phyloP scores from a whole-genome alignment of 2,888 invertebrate species.

The Lycia hirtaria region DNA sequence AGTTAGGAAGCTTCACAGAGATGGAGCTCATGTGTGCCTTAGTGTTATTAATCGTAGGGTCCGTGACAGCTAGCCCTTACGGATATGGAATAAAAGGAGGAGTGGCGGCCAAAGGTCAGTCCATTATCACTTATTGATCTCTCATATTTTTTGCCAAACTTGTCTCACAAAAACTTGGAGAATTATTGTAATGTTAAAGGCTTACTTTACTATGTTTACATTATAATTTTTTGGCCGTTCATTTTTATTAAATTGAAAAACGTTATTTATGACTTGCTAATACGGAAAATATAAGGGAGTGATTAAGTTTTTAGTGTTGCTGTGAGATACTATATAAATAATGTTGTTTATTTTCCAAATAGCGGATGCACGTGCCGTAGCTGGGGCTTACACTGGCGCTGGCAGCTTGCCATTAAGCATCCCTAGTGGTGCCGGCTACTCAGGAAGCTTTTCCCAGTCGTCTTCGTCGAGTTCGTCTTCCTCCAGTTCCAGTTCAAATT shows the following conservation, averaged over 20 bases:
- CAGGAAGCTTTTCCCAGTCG: conserved; percentile 77
- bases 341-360: conserved; percentile 25
- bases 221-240: not conserved
- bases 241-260: not conserved
- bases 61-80: conserved; percentile 66
- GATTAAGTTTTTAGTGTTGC: too few species aligned
- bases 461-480: conserved; percentile 74
- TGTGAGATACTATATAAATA: not conserved
- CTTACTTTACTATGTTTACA: conserved; percentile 3
- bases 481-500: conserved; percentile 73
- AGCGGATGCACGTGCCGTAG: conserved; percentile 65
- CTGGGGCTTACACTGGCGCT: conserved; percentile 58
- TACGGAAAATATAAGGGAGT: not conserved
- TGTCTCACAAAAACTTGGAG: not conserved
- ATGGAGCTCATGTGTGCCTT: conserved; percentile 75
- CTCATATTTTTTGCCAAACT: not conserved
- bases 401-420: conserved; percentile 56
- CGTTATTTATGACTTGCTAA: not conserved
- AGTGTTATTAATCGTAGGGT: conserved; percentile 61
- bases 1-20: conserved; percentile 71
- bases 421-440: conserved; percentile 63
- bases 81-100: conserved; percentile 76
- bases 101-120: conserved; percentile 70
- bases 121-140: conserved; percentile 10
- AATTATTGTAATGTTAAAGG: not conserved